Conservation (phyloP, 2,797 vertebrate genomes). For the Protosalanx chinensis region DNA sequence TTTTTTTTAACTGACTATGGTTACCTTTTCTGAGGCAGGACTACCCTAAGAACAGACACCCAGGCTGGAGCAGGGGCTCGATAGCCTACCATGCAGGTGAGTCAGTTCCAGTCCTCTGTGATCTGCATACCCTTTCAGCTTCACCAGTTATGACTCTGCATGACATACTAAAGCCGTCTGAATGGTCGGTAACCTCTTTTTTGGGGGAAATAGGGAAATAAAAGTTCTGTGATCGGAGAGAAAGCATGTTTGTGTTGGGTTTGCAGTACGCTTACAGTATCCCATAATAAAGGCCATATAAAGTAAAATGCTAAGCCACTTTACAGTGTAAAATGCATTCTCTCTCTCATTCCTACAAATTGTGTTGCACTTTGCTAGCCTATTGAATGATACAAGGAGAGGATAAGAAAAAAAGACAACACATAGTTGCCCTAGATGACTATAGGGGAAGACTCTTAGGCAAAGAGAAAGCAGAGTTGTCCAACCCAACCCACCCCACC, state of each 20-base stretch:
- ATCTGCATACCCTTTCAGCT: neutral
- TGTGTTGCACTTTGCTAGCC: neutral
- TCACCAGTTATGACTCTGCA: neutral
- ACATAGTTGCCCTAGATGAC: neutral
- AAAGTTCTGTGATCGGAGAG: no score
- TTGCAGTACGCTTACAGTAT: neutral
- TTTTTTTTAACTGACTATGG: neutral
- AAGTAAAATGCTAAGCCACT: neutral
- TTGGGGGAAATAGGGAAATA: neutral
- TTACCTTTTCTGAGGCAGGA: slow-evolving; percentile 68
- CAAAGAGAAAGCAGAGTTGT: neutral
- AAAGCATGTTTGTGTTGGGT: neutral
- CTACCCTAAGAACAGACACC: slow-evolving; percentile 93
- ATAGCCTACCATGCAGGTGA: slow-evolving; percentile 94
- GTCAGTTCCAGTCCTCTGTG: slow-evolving; percentile 17
- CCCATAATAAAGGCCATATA: no score
- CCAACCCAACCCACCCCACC: neutral
- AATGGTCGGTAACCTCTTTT: neutral
- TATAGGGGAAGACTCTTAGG: neutral
- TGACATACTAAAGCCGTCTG: neutral
- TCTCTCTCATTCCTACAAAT: neutral
- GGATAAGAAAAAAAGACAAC: neutral
- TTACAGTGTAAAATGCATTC: neutral
- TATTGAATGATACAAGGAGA: neutral
- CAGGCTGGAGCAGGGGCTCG: slow-evolving; percentile 93